A percentile compares a stretch with the other conserved stretches of the same genome.
These are phyloP conservation scores for Saturnia japonica DNA, from an alignment of 2,888 invertebrate genomes.

Conservation along the genomic window DNA sequence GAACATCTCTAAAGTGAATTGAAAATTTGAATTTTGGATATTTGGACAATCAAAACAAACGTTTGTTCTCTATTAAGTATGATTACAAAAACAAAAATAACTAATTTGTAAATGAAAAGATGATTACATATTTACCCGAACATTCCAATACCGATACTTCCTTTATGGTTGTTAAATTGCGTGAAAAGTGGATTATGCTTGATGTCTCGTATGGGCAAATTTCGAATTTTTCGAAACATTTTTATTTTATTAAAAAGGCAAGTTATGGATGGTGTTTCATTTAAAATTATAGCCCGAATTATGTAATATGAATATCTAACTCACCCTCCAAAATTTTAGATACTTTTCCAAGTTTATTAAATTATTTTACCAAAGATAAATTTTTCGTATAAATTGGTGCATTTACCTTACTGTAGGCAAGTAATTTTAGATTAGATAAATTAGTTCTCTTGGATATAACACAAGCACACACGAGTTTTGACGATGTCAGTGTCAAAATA, in stretches of 20 bases:
- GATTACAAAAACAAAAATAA: background rate
- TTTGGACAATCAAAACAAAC: background rate
- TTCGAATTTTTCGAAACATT: background rate
- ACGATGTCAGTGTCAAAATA: no score
- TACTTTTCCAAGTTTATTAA: no score
- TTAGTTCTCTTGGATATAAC: no score
- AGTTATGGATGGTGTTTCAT: background rate
- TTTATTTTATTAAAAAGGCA: conserved; percentile 3
- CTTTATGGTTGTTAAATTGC: background rate
- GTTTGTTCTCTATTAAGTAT: background rate
- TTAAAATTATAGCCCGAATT: background rate
- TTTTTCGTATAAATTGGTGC: no score
- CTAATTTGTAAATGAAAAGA: background rate
- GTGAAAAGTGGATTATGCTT: background rate
- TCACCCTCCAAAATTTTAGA: background rate
- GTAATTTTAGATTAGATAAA: no score
- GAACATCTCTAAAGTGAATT: no score
- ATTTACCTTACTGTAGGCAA: no score
- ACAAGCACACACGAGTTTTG: no score
- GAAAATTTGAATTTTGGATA: no score
- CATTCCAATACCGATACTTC: background rate
- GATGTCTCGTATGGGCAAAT: background rate
- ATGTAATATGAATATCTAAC: background rate
- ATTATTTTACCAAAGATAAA: no score
- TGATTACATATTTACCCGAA: background rate